Conservation (phyloP, 37 sponge, comb jelly and placozoan genomes). For the Aphrocallistes beatrix region DNA sequence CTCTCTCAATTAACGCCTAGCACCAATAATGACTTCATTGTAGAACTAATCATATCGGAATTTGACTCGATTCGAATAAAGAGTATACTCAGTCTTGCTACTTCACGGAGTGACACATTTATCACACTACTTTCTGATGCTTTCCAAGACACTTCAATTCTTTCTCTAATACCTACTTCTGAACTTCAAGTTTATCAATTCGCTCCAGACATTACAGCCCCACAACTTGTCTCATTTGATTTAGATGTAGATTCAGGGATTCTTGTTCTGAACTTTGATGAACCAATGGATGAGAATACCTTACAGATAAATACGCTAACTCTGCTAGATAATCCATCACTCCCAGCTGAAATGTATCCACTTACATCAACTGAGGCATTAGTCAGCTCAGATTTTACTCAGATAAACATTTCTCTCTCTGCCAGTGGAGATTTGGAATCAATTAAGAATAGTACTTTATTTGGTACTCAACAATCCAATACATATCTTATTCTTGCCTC, state of each 20-base stretch:
- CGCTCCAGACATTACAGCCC: slow-evolving; percentile 33
- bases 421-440: slow-evolving; percentile 30
- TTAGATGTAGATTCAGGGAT: slow-evolving; percentile 50
- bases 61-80: slow-evolving; percentile 50
- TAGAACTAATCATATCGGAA: slow-evolving; percentile 25
- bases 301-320: slow-evolving; percentile 28
- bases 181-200: slow-evolving; percentile 26
- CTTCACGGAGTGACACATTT: slow-evolving; percentile 33
- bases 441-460: slow-evolving; percentile 35
- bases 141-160: slow-evolving; percentile 24
- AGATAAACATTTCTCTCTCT: background rate
- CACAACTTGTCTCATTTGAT: slow-evolving; percentile 31
- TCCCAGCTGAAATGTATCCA: background rate
- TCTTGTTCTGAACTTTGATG: slow-evolving; percentile 51
- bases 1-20: background rate
- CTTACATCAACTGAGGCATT: slow-evolving; percentile 6
- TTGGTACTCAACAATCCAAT: slow-evolving; percentile 40
- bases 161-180: background rate
- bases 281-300: slow-evolving; percentile 48
- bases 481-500: slow-evolving; percentile 51
- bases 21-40: slow-evolving; percentile 7
- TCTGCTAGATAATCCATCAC: slow-evolving; percentile 25
- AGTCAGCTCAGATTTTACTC: slow-evolving; percentile 24
- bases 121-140: slow-evolving; percentile 45
- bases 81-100: slow-evolving; percentile 37